A percentile compares a stretch with the other conserved stretches of the same genome.
These are phyloP conservation scores for Enteromius afrohamiltoni DNA, from an alignment of 2,797 vertebrate species.

Conservation along the genomic window DNA sequence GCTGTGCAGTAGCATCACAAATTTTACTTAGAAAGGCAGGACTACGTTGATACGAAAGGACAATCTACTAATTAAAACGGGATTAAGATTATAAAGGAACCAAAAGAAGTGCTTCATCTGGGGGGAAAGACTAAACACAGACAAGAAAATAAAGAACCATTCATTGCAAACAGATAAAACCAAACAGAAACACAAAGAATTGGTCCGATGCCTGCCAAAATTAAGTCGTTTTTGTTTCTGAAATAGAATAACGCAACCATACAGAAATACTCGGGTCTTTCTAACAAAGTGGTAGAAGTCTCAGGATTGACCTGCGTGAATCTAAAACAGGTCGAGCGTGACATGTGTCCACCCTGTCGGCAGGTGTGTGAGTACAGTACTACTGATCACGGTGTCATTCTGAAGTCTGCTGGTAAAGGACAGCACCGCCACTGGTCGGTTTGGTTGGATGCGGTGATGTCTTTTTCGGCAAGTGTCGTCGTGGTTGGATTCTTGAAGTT, in stretches of 20 bases:
- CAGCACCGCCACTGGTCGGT: constrained; percentile 40
- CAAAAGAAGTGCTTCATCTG: constrained; percentile 34
- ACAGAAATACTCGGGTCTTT: constrained; percentile 67
- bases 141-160: constrained; percentile 31
- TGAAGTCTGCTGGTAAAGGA: constrained; percentile 72
- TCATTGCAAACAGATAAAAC: constrained; percentile 57
- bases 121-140: constrained; percentile 19
- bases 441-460: constrained; percentile 9
- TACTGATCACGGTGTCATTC: constrained; percentile 70
- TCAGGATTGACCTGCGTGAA: constrained; percentile 17
- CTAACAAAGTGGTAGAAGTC: constrained; percentile 42
- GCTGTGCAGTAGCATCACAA: constrained; percentile 58
- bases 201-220: constrained; percentile 65
- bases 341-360: constrained; percentile 2
- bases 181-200: constrained; percentile 59
- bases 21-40: constrained; percentile 54
- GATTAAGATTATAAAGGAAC: not conserved
- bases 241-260: constrained; percentile 58
- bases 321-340: constrained; percentile 19
- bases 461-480: constrained; percentile 25
- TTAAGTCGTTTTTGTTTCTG: constrained; percentile 6
- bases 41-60: constrained; percentile 20
- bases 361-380: constrained; percentile 73
- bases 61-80: constrained; percentile 25
- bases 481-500: constrained; percentile 65